Percentiles rank a stretch among this genome's conserved stretches.
Conservation (phyloP, 2,113 vertebrate species). For the Carlito syrichta region DNA sequence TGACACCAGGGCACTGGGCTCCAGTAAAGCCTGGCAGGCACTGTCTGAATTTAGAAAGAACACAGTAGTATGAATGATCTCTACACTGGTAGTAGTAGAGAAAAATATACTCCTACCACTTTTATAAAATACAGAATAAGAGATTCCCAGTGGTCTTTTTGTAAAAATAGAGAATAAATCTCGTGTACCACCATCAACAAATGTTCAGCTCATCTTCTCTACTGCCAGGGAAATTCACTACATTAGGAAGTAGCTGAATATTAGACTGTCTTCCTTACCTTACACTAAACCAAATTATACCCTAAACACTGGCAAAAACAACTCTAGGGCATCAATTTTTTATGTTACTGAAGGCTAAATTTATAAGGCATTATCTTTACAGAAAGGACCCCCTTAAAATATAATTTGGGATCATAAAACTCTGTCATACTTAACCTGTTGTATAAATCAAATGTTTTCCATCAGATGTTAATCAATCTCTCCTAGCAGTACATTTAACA, state of each 20-base stretch:
- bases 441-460: not conserved
- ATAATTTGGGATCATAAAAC: not conserved
- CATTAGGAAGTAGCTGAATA: not conserved
- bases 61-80: not conserved
- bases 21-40: not conserved
- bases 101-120: not conserved
- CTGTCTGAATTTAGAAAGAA: not conserved
- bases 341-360: not conserved
- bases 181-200: not conserved
- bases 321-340: not conserved
- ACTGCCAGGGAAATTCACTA: not conserved
- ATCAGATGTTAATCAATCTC: not conserved
- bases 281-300: not conserved
- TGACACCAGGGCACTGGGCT: not conserved
- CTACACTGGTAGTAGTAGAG: not conserved
- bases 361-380: not conserved
- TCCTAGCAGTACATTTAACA: not conserved
- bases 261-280: not conserved
- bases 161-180: too few relatives aligned
- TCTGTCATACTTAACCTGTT: not conserved
- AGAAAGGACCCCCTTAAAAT: not conserved
- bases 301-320: not conserved
- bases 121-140: not conserved
- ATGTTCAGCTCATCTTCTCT: not conserved
- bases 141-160: not conserved